Evolutionary conservation across 2,888 invertebrate genomes (phyloP).

Genomic region (Drosophila antonietae): DNA sequence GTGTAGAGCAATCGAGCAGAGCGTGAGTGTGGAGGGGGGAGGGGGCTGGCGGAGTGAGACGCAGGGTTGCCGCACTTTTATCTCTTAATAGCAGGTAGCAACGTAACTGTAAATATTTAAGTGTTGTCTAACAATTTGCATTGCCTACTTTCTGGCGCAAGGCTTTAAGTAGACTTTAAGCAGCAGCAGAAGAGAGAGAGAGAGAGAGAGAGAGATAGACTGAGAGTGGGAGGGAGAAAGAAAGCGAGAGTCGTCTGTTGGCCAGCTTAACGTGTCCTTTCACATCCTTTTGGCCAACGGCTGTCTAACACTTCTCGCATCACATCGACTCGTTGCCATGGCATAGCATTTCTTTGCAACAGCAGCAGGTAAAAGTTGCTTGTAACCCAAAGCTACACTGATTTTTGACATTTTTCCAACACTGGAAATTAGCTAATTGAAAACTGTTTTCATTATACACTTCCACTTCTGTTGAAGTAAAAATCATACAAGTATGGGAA

Average conservation of each 20-base stretch:
- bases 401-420: conserved; percentile 4
- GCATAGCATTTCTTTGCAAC: background rate
- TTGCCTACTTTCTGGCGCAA: conserved; percentile 43
- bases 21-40: background rate
- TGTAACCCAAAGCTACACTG: background rate
- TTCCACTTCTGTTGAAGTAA: background rate
- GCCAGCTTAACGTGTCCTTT: too few species aligned
- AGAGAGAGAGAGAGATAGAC: background rate
- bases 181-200: background rate
- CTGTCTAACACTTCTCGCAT: too few species aligned
- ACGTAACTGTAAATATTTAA: conserved; percentile 72
- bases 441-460: background rate
- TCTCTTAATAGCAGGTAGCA: conserved; percentile 66
- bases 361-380: background rate
- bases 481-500: background rate
- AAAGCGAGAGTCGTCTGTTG: too few species aligned
- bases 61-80: conserved; percentile 57
- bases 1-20: conserved; percentile 4
- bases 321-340: background rate
- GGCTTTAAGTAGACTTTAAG: conserved; percentile 26
- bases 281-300: too few species aligned
- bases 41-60: too few species aligned
- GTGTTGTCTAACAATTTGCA: conserved; percentile 48
- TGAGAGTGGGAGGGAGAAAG: conserved; percentile 5
- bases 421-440: conserved; percentile 6